Evolutionary conservation across 2,113 vertebrate genomes (phyloP).

Genomic region (Sula dactylatra): DNA sequence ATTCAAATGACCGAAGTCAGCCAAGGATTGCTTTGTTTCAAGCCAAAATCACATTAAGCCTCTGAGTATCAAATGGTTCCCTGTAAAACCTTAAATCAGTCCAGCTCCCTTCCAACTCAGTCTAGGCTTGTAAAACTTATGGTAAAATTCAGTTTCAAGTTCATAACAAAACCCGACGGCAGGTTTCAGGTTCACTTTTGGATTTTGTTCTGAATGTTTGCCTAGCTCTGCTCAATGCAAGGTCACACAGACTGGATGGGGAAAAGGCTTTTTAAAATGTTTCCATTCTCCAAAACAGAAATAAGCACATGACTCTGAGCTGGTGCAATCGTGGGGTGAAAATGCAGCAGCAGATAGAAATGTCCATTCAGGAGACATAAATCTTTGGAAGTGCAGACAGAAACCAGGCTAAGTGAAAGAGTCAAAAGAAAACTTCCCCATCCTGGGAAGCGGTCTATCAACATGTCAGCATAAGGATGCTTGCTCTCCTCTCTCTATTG

Average conservation of each 20-base stretch:
- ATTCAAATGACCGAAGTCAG: background rate
- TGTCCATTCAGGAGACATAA: background rate
- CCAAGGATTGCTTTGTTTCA: constrained; percentile 35
- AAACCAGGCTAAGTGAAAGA: background rate
- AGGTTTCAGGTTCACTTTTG: constrained; percentile 42
- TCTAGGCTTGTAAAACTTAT: constrained; percentile 9
- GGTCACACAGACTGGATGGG: background rate
- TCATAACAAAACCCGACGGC: constrained; percentile 47
- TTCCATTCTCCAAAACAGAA: background rate
- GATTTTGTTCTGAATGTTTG: constrained; percentile 11
- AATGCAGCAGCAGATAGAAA: background rate
- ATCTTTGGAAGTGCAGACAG: background rate
- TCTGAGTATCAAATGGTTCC: constrained; percentile 43
- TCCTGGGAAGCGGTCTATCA: background rate
- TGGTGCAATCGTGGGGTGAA: background rate
- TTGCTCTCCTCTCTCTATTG: background rate
- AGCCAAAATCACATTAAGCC: constrained; percentile 46
- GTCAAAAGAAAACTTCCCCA: background rate
- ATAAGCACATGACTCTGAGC: background rate
- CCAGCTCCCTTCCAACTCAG: constrained; percentile 14
- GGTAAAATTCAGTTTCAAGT: constrained; percentile 45
- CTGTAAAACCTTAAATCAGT: constrained; percentile 50
- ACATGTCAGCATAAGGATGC: background rate
- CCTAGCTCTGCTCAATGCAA: constrained; percentile 6
- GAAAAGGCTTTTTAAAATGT: background rate